These are phyloP conservation scores for Haliclona indistincta DNA, from an alignment of 37 sponge, comb jelly and placozoan species.

Conservation along the genomic window DNA sequence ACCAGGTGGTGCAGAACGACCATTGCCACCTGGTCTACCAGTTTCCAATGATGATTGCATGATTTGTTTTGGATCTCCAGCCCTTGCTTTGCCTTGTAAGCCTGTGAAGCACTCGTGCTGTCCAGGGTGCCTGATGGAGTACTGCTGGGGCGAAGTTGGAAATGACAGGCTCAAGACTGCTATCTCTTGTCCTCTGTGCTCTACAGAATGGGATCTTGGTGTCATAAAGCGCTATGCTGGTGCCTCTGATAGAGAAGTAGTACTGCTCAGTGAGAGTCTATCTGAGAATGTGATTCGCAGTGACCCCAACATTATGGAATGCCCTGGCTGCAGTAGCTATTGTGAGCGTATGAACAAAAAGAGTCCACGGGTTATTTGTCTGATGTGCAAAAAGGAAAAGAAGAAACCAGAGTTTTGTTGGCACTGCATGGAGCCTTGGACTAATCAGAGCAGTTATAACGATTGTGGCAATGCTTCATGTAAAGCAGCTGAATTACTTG, in stretches of 20 bases:
- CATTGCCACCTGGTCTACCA: not conserved
- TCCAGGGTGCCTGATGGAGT: constrained; percentile 25
- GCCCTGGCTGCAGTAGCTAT: constrained; percentile 39
- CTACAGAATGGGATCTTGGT: constrained; percentile 30
- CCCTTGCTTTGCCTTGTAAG: constrained; percentile 20
- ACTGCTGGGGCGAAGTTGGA: constrained; percentile 11
- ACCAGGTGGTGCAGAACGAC: constrained; percentile 37
- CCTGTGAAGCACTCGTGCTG: not conserved
- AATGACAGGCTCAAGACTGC: constrained; percentile 20
- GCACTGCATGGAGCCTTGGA: constrained; percentile 45
- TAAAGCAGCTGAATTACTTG: constrained; percentile 11
- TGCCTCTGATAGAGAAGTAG: constrained; percentile 21
- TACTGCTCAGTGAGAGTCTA: constrained; percentile 4
- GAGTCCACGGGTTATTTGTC: constrained; percentile 16
- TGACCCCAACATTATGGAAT: constrained; percentile 38
- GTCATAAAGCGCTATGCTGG: constrained; percentile 24
- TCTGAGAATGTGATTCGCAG: constrained; percentile 30
- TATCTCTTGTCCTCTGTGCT: constrained; percentile 23
- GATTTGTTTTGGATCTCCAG: constrained; percentile 1
- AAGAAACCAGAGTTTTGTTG: constrained; percentile 32
- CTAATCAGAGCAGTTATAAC: constrained; percentile 8
- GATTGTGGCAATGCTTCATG: constrained; percentile 52
- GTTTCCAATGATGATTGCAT: constrained; percentile 17
- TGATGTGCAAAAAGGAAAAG: constrained; percentile 27
- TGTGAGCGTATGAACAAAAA: constrained; percentile 35